A percentile compares a stretch with the other conserved stretches of the same genome.
Evolutionary conservation across 2,797 vertebrate species (phyloP).

Genomic region (Pseudochirops cupreus): DNA sequence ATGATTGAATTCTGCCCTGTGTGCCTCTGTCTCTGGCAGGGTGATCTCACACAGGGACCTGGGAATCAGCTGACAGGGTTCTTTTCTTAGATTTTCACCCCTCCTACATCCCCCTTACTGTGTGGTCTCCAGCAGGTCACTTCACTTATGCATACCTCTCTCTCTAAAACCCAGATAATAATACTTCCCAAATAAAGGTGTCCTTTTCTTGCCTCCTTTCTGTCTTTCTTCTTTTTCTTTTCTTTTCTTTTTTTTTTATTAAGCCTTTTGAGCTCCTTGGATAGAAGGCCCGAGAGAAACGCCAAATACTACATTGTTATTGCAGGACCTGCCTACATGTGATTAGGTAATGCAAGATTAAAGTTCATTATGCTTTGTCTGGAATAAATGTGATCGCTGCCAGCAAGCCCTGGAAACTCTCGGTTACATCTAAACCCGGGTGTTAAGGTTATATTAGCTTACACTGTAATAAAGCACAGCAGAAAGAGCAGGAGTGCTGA

Average conservation of each 20-base stretch:
- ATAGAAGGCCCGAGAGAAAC: not conserved
- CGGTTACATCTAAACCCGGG: not conserved
- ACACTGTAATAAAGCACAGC: not conserved
- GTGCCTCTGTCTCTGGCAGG: not conserved
- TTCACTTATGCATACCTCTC: not conserved
- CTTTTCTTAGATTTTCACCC: not conserved
- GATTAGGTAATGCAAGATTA: slow-evolving; percentile 38
- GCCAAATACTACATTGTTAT: not conserved
- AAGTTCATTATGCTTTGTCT: slow-evolving; percentile 15
- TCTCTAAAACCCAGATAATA: slow-evolving; percentile 36
- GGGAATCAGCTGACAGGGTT: not conserved
- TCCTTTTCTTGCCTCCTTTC: slow-evolving; percentile 25
- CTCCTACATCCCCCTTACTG: slow-evolving; percentile 22
- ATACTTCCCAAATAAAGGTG: slow-evolving; percentile 17
- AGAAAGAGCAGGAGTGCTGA: not conserved
- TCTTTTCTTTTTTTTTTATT: not conserved
- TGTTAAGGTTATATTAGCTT: not conserved
- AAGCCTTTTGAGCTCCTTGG: slow-evolving; percentile 38
- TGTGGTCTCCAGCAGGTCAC: slow-evolving; percentile 60
- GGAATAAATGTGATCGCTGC: fast-evolving
- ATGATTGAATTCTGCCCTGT: not conserved
- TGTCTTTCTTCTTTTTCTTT: not conserved
- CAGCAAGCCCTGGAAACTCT: fast-evolving
- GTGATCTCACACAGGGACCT: not conserved
- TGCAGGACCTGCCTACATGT: not conserved